phyloP scores from a whole-genome alignment of 2,888 invertebrate species.

The Harpalus rubripes region DNA sequence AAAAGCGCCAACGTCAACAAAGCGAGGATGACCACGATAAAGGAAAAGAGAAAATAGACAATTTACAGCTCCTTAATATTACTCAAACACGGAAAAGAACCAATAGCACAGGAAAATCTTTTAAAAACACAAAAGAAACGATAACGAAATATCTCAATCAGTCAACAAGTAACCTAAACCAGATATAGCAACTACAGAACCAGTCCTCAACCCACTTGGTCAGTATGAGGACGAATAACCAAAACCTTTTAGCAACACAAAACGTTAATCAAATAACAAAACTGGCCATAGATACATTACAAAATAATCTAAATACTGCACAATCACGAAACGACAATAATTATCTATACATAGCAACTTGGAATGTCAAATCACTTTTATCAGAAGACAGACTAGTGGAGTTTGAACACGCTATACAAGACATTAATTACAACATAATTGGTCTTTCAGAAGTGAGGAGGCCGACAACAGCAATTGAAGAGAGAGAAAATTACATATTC shows the following conservation, averaged over 20 bases:
- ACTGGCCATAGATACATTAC: no score
- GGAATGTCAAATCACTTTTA: no score
- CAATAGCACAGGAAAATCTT: neutral
- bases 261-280: no score
- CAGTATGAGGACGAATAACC: neutral
- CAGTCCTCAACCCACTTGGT: neutral
- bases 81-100: neutral
- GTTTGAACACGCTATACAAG: no score
- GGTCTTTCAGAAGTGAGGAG: no score
- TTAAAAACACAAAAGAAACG: neutral
- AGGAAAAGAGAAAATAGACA: neutral
- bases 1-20: neutral
- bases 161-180: neutral
- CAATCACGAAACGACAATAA: no score
- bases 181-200: constrained; percentile 8
- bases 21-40: neutral
- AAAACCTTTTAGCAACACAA: constrained; percentile 18
- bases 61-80: neutral
- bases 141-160: neutral
- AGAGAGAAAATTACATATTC: no score
- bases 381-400: no score
- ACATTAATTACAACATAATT: no score
- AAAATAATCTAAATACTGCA: no score
- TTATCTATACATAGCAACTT: no score
- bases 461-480: no score